These are phyloP conservation scores for Solen grandis DNA, from an alignment of 1,140 invertebrate genomes.

Conservation along the genomic window DNA sequence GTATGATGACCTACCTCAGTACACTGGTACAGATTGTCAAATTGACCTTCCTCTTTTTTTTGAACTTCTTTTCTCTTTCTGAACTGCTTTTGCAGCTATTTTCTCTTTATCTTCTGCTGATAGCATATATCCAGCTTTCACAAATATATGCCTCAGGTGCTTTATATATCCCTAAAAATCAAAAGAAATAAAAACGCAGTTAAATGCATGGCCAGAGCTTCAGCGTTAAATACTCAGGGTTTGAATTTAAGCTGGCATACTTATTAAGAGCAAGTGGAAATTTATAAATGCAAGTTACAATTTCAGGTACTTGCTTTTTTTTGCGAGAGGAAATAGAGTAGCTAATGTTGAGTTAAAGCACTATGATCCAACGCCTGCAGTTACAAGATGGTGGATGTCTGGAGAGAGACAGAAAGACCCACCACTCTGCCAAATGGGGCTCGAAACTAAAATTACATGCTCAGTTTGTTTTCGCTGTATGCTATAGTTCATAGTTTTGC, in stretches of 20 bases:
- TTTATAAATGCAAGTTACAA: no score
- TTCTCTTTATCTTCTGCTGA: slow-evolving; percentile 54
- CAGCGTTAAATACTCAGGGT: neutral
- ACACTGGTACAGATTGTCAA: slow-evolving; percentile 63
- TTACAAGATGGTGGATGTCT: no score
- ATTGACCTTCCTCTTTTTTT: slow-evolving; percentile 62
- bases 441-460: no score
- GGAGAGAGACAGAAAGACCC: no score
- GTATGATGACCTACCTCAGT: slow-evolving; percentile 62
- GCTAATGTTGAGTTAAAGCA: no score
- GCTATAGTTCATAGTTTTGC: no score
- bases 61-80: slow-evolving; percentile 57
- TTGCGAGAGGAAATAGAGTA: no score
- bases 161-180: slow-evolving; percentile 72
- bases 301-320: no score
- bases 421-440: no score
- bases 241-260: neutral
- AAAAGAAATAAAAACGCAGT: neutral
- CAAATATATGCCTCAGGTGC: slow-evolving; percentile 66
- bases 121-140: slow-evolving; percentile 71
- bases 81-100: slow-evolving; percentile 58
- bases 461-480: no score
- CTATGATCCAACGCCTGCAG: no score
- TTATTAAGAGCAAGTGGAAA: no score
- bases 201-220: neutral